phyloP scores from a whole-genome alignment of 2,113 vertebrate genomes.

The Ctenomys sociabilis region DNA sequence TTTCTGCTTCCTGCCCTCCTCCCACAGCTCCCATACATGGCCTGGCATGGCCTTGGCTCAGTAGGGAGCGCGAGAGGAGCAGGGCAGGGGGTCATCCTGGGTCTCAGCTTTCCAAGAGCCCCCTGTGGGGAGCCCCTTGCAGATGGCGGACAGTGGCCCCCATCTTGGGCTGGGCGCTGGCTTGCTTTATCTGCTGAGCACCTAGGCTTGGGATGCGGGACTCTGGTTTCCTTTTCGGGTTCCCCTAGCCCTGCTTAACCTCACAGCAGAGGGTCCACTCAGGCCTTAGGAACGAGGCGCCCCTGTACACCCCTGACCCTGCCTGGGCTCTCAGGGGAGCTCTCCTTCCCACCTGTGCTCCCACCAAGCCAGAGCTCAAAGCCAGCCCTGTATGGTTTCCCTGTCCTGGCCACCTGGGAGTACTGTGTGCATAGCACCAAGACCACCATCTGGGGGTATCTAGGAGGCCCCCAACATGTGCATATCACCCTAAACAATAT shows the following conservation, averaged over 20 bases:
- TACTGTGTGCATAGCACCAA: neutral
- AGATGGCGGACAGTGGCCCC: rapidly evolving
- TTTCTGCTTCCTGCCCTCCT: rapidly evolving
- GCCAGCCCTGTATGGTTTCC: neutral
- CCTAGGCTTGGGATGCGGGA: neutral
- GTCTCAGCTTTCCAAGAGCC: neutral
- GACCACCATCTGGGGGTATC: neutral
- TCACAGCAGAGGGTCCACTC: neutral
- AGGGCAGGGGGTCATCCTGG: no score
- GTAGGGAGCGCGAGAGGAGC: neutral
- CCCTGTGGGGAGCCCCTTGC: neutral
- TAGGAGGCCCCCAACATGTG: neutral
- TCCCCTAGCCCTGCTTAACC: neutral
- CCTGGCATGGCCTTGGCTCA: no score
- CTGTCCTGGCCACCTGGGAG: no score
- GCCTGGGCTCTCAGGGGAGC: neutral
- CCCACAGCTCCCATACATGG: neutral
- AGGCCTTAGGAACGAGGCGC: no score
- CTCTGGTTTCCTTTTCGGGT: neutral
- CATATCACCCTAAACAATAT: neutral
- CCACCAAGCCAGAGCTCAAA: neutral
- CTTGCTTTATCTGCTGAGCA: neutral
- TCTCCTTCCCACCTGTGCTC: neutral
- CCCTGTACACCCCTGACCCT: no score
- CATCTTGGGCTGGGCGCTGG: neutral